Evolutionary conservation across 2,888 invertebrate genomes (phyloP), one percentile per base, ranked within the genome.

Genomic region (Drosophila sordidula): DNA sequence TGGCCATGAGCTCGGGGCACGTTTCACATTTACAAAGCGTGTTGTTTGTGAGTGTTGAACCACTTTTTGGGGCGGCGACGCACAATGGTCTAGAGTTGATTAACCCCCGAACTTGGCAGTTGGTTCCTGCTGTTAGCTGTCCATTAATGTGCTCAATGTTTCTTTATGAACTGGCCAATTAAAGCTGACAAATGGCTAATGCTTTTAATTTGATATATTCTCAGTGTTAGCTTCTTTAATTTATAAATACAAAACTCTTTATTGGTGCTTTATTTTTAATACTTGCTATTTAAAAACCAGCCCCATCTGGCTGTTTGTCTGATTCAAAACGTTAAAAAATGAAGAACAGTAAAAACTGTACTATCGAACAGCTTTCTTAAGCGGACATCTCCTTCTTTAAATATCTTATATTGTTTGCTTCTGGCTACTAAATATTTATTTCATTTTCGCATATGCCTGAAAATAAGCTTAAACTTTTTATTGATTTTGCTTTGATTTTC

Each of bases 101-200:
- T 77, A 74, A 77, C 73, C 78, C 42, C 44, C 61, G 65, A 11
- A 38, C 11, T 12, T 34, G 18, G 38, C 26, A 56, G 18, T 51
- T 47, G 36, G 22, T 42, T 34, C 38, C 16, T 14, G 44, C 47
- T 36, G 51, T 38, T 47, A 22, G 32, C 36, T 25, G 14, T 55
- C 51, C 36, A 58, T 56, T 56, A 56, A 52, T 50, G n/a, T 18
- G 52, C 16, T 36, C 41, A 54, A 45, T 38, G 4, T 34, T 50
- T 38, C 34, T 11, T 25, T 45, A 4, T n/a, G n/a, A 22, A 11
- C 32, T 32, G 4, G 32, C 29, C 14, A 44, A 50, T 11, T 38
- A 26, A 16, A 39, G 51, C 6, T 26, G 50, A 34, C 25, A n/a
- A 34, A 32, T 42, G 22, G 41, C 26, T 63, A 49, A 16, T 18